These are phyloP conservation scores for Leuciscus idus DNA, from an alignment of 2,113 vertebrate species.

Conservation along the genomic window DNA sequence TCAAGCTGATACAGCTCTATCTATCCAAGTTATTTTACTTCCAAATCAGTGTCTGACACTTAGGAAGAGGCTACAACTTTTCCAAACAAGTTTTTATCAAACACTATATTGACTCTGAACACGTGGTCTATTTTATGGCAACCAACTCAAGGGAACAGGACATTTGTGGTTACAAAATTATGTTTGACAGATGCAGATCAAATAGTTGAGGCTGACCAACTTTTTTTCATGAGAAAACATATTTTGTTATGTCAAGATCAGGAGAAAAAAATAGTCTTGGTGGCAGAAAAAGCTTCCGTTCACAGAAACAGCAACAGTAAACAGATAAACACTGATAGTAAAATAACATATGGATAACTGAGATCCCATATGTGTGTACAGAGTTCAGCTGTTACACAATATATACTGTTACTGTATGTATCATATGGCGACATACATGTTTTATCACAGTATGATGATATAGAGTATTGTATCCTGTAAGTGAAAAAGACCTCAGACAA, in stretches of 20 bases:
- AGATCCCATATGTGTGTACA: too few relatives aligned
- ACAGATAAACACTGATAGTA: too few relatives aligned
- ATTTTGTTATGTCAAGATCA: not conserved
- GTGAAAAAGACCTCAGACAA: not conserved
- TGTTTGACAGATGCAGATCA: not conserved
- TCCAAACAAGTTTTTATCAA: not conserved
- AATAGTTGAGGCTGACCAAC: not conserved
- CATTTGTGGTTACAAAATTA: not conserved
- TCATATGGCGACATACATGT: not conserved
- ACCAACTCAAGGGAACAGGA: not conserved
- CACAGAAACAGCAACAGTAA: not conserved
- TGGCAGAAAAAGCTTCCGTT: too few relatives aligned
- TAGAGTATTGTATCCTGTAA: not conserved
- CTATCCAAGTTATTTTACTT: not conserved
- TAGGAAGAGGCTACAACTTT: not conserved
- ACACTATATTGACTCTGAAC: not conserved
- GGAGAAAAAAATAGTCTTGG: not conserved
- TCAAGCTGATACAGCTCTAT: not conserved
- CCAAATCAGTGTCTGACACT: not conserved
- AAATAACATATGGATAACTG: too few relatives aligned
- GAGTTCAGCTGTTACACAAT: not conserved
- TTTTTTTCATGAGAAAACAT: not conserved
- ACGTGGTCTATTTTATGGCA: not conserved
- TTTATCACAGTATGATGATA: not conserved
- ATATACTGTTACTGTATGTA: not conserved